Base-by-base conservation (phyloP, 2,113 vertebrate genomes). In the Chloebia gouldiae region DNA sequence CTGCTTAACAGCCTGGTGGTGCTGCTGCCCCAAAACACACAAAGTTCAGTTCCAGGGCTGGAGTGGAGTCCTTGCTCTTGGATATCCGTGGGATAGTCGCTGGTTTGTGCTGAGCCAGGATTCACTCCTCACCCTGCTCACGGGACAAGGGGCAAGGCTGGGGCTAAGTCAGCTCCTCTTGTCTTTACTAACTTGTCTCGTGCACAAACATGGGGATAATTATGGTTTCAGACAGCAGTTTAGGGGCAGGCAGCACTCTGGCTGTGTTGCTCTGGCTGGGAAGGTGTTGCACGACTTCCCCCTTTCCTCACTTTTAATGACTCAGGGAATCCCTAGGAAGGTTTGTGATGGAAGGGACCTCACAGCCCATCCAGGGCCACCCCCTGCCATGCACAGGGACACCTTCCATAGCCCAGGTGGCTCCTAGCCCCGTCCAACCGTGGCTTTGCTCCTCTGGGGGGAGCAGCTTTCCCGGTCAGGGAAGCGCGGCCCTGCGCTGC, bases 41-140 rank as follows among this genome's bases (percentile, higher is more conserved):
- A 1, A 1, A 33, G n/a, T 9, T 15, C 3, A 4, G 6, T 21
- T 27, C 60, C 47, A 12, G 47, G 49, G 13, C 50, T 15, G 13
- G 0, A 3, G 31, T 1, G 42, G 30, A 7, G n/a, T 15, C 35
- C 61, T 7, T 3, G n/a, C 39, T 22, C 53, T 23, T 13, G 19
- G 54, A 0, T 4, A 7, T 6, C 30, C 4, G 0, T 0, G 11
- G 56, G 33, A 11, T 8, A 4, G 25, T 4, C 0, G 0, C 25
- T 6, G 47, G 2, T 8, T 18, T 19, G n/a, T 5, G 23, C 2
- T 0, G 60, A 25, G 70, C 21, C 28, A 2, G 54, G 33, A 9
- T 33, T 27, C 7, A 1, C 22, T n/a, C 53, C 13, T 18, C 0
- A 1, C 33, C 64, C 15, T 7, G 53, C 39, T 24, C 0, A 0